These are phyloP conservation scores for Rhinatrema bivittatum DNA, from an alignment of 2,797 vertebrate genomes.

Conservation along the genomic window DNA sequence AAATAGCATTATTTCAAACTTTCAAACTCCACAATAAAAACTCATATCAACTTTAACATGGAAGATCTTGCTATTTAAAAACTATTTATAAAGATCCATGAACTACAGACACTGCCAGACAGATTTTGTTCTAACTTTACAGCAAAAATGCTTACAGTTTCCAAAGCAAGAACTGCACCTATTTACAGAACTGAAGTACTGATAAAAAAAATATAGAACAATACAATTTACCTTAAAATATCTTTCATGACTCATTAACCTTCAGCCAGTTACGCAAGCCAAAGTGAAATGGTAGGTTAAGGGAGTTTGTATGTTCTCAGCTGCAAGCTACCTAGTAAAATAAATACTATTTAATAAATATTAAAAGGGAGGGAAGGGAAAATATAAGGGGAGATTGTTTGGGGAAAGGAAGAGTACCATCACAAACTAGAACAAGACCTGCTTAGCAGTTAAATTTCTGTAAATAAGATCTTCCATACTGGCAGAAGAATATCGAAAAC, in stretches of 20 bases:
- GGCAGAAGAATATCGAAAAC: constrained; percentile 64
- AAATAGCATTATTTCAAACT: constrained; percentile 72
- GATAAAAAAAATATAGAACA: constrained; percentile 63
- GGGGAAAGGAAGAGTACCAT: constrained; percentile 48
- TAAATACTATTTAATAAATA: constrained; percentile 46
- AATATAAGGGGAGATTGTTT: constrained; percentile 50
- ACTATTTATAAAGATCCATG: no score
- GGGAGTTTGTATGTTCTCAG: constrained; percentile 48
- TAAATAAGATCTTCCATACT: constrained; percentile 63
- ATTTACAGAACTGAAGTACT: constrained; percentile 64
- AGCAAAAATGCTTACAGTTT: constrained; percentile 63
- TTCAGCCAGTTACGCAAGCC: constrained; percentile 58
- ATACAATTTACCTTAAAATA: constrained; percentile 55
- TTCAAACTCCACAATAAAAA: constrained; percentile 65
- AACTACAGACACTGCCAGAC: constrained; percentile 62
- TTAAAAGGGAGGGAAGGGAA: constrained; percentile 38
- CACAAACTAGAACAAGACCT: constrained; percentile 45
- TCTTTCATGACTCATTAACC: constrained; percentile 56
- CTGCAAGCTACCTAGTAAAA: constrained; percentile 43
- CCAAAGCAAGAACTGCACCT: constrained; percentile 57
- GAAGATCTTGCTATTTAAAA: constrained; percentile 69
- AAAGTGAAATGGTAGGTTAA: constrained; percentile 57
- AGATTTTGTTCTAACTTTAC: constrained; percentile 61
- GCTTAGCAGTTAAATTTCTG: constrained; percentile 49
- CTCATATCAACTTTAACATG: constrained; percentile 60